A percentile compares a stretch with the other conserved stretches of the same genome.
Conservation (phyloP, 2,797 vertebrate species). For the Alcedo quadribrachys region DNA sequence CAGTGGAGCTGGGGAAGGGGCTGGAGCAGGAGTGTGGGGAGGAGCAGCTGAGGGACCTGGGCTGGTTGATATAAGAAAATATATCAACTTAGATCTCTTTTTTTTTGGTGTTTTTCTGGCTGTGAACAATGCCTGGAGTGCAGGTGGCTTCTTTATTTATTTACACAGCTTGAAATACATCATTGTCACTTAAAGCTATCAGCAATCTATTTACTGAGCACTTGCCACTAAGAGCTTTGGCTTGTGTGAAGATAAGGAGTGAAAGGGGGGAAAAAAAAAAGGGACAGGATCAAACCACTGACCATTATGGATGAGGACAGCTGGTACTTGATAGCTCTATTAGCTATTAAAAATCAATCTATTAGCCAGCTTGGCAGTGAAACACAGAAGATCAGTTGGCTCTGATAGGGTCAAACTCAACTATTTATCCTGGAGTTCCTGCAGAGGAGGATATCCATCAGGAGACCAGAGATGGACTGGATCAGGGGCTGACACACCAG, state of each 20-base stretch:
- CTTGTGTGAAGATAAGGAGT: not conserved
- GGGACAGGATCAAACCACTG: not conserved
- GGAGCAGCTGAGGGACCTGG: too few species aligned
- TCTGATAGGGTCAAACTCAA: not conserved
- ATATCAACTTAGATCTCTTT: not conserved
- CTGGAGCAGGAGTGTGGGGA: too few species aligned
- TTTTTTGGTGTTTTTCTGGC: not conserved
- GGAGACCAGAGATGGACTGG: not conserved
- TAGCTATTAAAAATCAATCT: not conserved
- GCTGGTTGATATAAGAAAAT: not conserved
- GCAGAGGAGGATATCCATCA: not conserved
- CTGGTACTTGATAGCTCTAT: not conserved
- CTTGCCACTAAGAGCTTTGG: not conserved
- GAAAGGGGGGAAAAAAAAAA: not conserved
- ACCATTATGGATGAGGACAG: not conserved
- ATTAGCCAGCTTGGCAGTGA: not conserved
- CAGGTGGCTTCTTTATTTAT: not conserved
- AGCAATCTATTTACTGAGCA: not conserved
- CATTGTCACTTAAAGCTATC: slow-evolving; percentile 10
- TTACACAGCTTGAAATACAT: not conserved
- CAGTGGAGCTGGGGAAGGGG: not conserved
- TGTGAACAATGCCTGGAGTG: not conserved
- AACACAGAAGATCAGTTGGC: not conserved
- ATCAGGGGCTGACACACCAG: not conserved
- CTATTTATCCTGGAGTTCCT: not conserved